Percentiles rank a stretch among this genome's conserved stretches.
Evolutionary conservation across 2,888 invertebrate genomes (phyloP).

Genomic region (Gymnocheta viridis): DNA sequence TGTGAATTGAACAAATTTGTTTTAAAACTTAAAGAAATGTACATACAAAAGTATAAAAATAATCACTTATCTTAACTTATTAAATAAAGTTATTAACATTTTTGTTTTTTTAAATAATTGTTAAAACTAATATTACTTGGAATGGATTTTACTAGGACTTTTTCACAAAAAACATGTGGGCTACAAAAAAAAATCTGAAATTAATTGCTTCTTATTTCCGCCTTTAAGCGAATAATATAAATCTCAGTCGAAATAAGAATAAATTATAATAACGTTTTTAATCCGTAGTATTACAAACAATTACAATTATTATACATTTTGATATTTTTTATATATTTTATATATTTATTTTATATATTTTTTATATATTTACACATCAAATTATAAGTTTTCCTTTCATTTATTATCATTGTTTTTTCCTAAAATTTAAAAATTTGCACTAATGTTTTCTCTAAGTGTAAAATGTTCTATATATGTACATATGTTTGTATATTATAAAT

Average conservation of each 20-base stretch:
- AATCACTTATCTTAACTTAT: background rate
- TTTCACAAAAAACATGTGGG: no score
- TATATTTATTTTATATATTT: no score
- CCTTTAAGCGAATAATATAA: no score
- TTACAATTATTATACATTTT: background rate
- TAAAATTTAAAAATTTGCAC: slow-evolving; percentile 20
- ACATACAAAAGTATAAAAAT: background rate
- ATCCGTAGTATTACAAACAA: background rate
- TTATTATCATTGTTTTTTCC: background rate
- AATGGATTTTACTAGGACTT: no score
- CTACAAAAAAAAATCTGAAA: no score
- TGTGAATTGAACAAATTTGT: no score
- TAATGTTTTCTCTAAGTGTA: slow-evolving; percentile 15
- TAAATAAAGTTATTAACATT: background rate
- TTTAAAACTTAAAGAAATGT: background rate
- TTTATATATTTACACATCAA: no score
- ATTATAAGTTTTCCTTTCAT: no score
- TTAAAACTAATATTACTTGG: background rate
- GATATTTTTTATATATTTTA: no score
- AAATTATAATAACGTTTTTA: background rate
- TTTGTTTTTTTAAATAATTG: background rate
- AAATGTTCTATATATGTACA: background rate
- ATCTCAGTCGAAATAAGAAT: background rate
- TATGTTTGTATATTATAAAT: background rate
- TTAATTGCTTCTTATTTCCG: no score